Evolutionary conservation across 2,888 invertebrate species (phyloP), one percentile per base, ranked within the genome.

Genomic region (Cheilosia vulpina): DNA sequence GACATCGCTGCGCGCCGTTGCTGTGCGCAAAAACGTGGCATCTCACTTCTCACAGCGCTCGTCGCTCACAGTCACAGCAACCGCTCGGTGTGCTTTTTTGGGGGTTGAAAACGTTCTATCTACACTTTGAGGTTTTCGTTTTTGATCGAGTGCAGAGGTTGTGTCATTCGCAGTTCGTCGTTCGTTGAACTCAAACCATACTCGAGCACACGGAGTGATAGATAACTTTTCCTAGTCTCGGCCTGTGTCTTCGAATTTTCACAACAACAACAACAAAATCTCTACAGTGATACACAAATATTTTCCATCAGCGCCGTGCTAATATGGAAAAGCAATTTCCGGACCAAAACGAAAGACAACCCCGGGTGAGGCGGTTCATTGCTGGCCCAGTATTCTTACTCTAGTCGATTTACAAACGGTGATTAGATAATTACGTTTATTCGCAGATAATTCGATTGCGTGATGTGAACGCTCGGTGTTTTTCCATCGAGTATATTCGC

Each of bases 131-230:
- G 85, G 85, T 81, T 77, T 85, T 68, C 85, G 76, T 85, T 85
- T 85, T 85, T 71, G 77, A 85, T 85, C 76, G 85, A 81, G 85
- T 85, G 68, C 85, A 77, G 85, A 85, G 85, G 76, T 85, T 81
- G 85, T 85, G 85, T 85, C 85, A 85, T 85, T 85, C 85, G 81
- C 85, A 85, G 85, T 85, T 85, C 57, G 85, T 81, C 85, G 85
- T 85, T 85, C 85, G 85, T 85, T 85, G 85, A 85, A 85, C 85
- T 85, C 85, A 85, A 85, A 85, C 84, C 84, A 80, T 79, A 58
- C 53, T 55, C 53, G 57, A 52, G 50, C 27, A 47, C 53, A 24
- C 41, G 34, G 34, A 45, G 60, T 31, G 55, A 24, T 53, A 57
- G 47, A 69, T 53, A 34, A 21, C 24, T 31, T 21, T 41, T 58